Evolutionary conservation across 1,140 invertebrate genomes (phyloP).

Genomic region (Cepaea nemoralis): DNA sequence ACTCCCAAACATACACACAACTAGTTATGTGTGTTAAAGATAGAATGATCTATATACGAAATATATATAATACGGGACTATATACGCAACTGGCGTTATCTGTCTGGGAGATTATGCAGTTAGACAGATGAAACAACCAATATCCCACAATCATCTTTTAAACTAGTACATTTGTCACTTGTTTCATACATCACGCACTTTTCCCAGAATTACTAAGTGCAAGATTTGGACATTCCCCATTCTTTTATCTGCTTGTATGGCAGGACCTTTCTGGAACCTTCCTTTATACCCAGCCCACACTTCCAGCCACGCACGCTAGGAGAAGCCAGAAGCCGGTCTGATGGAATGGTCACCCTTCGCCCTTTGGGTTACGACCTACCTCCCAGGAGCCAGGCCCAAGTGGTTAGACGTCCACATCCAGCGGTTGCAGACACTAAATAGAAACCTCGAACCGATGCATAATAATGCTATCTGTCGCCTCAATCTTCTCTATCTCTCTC

Average conservation of each 20-base stretch:
- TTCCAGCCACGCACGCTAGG: neutral
- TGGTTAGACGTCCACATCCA: neutral
- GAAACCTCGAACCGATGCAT: neutral
- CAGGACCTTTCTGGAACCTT: neutral
- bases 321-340: neutral
- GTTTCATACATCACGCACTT: neutral
- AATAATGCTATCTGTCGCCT: too few relatives aligned
- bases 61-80: too few relatives aligned
- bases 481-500: too few relatives aligned
- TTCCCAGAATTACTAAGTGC: neutral
- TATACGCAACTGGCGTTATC: too few relatives aligned
- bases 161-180: neutral
- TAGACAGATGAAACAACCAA: too few relatives aligned
- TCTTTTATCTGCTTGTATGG: neutral
- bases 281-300: neutral
- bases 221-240: neutral
- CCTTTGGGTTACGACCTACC: neutral
- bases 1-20: too few relatives aligned
- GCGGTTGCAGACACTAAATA: neutral
- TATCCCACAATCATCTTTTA: too few relatives aligned
- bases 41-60: too few relatives aligned
- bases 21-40: too few relatives aligned
- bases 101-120: too few relatives aligned
- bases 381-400: neutral
- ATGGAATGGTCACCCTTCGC: slow-evolving; percentile 4